Percentiles rank a stretch among this genome's conserved stretches.
phyloP scores from a whole-genome alignment of 2,113 vertebrate species.

The Vidua macroura region DNA sequence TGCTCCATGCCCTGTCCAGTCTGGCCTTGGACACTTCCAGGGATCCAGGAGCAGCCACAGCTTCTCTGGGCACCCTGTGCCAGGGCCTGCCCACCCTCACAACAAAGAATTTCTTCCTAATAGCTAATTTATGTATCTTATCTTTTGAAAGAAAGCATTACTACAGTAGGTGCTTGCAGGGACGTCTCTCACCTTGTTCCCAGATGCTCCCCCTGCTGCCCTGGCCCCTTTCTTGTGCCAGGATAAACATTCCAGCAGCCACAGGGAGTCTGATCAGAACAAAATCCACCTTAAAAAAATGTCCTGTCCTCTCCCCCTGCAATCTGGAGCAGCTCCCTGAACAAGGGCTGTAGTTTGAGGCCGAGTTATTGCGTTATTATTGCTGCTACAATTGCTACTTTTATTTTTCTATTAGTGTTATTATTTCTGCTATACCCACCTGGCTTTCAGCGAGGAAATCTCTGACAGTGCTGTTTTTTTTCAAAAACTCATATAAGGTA shows the following conservation, averaged over 20 bases:
- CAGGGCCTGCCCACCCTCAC: not conserved
- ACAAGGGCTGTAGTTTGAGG: not conserved
- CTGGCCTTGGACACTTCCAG: not conserved
- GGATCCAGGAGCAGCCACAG: not conserved
- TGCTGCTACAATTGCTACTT: not conserved
- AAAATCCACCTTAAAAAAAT: not conserved
- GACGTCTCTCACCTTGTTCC: not conserved
- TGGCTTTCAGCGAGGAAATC: not conserved
- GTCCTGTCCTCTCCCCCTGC: not conserved
- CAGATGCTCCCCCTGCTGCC: not conserved
- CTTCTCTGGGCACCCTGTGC: not conserved
- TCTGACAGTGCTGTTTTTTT: not conserved
- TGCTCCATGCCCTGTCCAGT: fast-evolving
- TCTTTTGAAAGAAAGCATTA: not conserved
- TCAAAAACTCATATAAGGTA: not conserved
- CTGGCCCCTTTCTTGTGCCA: not conserved
- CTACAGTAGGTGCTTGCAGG: not conserved
- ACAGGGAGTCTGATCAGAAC: not conserved
- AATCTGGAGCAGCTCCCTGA: not conserved
- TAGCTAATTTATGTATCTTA: not conserved
- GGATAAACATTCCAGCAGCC: not conserved
- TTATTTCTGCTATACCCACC: not conserved
- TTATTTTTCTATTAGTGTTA: conserved; percentile 8
- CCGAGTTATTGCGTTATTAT: not conserved
- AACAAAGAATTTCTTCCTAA: not conserved